Evolutionary conservation across 2,113 vertebrate genomes (phyloP).

Genomic region (Pogonocichla stellata): DNA sequence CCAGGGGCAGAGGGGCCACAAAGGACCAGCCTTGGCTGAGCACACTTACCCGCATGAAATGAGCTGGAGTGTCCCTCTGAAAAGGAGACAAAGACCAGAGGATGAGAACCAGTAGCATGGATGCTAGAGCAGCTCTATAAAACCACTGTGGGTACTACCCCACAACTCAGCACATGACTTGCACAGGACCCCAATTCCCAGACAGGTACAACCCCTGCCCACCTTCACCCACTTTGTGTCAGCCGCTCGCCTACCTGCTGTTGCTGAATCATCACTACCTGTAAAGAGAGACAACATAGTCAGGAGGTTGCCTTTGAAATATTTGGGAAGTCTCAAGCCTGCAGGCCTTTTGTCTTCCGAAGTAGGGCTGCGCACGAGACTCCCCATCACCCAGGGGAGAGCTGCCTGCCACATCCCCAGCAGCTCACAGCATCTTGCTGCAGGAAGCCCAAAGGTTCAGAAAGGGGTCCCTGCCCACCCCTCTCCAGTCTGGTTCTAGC

Average conservation of each 20-base stretch:
- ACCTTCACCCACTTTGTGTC: rapidly evolving
- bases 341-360: background rate
- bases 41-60: background rate
- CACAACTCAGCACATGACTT: background rate
- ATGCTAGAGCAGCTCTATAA: background rate
- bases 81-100: background rate
- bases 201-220: rapidly evolving
- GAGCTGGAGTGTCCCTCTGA: background rate
- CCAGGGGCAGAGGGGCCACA: rapidly evolving
- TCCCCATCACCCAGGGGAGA: too few species aligned
- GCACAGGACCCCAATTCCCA: background rate
- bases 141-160: rapidly evolving
- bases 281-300: background rate
- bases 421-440: background rate
- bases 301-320: background rate
- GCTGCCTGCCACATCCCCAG: background rate
- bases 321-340: background rate
- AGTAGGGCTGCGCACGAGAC: background rate
- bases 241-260: background rate
- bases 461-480: background rate
- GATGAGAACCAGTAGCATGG: background rate
- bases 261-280: background rate
- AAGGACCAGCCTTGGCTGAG: background rate
- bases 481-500: rapidly evolving
- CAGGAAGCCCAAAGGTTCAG: background rate